Base-by-base conservation (phyloP, 2,797 vertebrate species). In the Epinephelus awoara region DNA sequence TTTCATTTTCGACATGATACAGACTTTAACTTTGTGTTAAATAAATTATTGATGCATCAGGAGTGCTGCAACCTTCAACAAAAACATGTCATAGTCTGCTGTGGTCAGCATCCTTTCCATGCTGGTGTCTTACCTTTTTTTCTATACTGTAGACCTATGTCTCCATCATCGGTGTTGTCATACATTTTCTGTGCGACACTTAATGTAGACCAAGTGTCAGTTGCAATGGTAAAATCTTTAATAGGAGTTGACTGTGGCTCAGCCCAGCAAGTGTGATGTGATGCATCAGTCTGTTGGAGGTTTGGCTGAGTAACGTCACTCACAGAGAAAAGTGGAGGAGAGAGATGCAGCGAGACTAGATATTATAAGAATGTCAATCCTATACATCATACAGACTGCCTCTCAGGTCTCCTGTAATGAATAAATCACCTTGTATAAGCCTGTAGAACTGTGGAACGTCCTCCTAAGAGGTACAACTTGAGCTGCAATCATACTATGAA, bases 211-310 rank as follows among this genome's bases (percentile, higher is more conserved):
- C 59, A 44, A 58, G 42, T 67, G 74, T 61, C 80, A 74, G 66
- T 44, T 47, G 40, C 1, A 4, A 71, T 14, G 19, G 66, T 58
- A 56, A 75, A 75, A 72, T 65, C 38, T 73, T 77, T 62, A 54
- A 77, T 69, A 49, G 69, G 67, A 61, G 40, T n/a, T 68, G 82
- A 79, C 67, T 38, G 49, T 49, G 27, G 54, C 61, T 73, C 64
- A 8, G 77, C 57, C 21, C 78, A 49, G 76, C 61, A 50, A 70
- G 67, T 75, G 71, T 51, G 21, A 84, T 76, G 61, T 56, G 57
- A 79, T 67, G 40, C 66, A 49, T 82, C 64, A 72, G 1, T 83
- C 54, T 68, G 64, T 52, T 44, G 23, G 46, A 47, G 51, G 29
- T 1, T 1, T 27, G 23, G 57, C 47, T 25, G 29, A 1, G 15